Base-by-base conservation (phyloP, 2,797 vertebrate genomes). In the Amblyopsis hoosieri region DNA sequence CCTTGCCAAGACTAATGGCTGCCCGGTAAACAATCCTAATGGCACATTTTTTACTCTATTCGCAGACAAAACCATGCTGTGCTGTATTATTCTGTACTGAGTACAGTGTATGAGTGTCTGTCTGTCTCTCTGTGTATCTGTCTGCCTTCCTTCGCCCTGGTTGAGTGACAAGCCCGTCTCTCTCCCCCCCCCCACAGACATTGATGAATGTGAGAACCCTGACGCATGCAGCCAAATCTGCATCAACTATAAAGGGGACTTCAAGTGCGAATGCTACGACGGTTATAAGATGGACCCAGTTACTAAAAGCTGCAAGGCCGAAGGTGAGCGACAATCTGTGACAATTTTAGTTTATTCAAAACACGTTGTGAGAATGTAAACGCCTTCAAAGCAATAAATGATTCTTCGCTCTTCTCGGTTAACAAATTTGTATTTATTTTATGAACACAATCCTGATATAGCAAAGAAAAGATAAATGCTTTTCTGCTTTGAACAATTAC, bases 181-280 rank as follows among this genome's bases (percentile, higher is more conserved):
- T 19, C 10, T 1, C 15, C 29, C 12, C 23, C 37, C 15, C 29
- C 12, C 23, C 37, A 12, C 93, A 99, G 97, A 99, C 91, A 95
- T 99, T 45, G 93, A 99, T 19, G 97, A 99, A 88, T 99, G 97
- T 82, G 92, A 97, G 87, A 96, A 96, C 82, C 95, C 96, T 0
- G 94, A 96, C 5, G 94, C 95, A 45, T 99, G 97, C 83, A 98
- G 97, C 91, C 97, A 99, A 90, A 97, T 96, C 91, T 99, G 97
- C 86, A 93, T 98, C 87, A 99, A 99, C 88, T 96, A 97, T 80
- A 99, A 99, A 80, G 97, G 97, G 14, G 95, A 96, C 90, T 99
- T 95, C 83, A 99, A 99, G 85, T 99, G 97, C 2, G 96, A 98
- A 85, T 99, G 97, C 83, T 92, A 97, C 58, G 90, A 94, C 49